A percentile compares a stretch with the other conserved stretches of the same genome.
These are phyloP conservation scores for Agrochola circellaris DNA, from an alignment of 2,888 invertebrate genomes.

Conservation along the genomic window DNA sequence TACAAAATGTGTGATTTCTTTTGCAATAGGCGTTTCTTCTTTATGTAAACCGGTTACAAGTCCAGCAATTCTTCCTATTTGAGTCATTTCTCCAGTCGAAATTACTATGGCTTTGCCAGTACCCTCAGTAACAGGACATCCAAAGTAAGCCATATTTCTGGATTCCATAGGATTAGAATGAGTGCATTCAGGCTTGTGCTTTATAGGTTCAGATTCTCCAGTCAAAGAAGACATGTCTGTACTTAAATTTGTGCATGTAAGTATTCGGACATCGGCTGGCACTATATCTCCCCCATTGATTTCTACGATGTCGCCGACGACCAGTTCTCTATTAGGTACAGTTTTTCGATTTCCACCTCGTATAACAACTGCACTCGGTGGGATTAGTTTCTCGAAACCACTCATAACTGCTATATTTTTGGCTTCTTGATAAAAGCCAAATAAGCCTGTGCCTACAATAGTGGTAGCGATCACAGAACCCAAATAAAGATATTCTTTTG, in stretches of 20 bases:
- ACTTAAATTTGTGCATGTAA: conserved; percentile 85
- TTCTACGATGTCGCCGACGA: conserved; percentile 95
- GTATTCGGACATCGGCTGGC: conserved; percentile 96
- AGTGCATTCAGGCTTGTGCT: conserved; percentile 91
- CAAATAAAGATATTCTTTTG: conserved; percentile 84
- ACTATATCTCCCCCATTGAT: conserved; percentile 95
- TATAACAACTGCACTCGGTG: conserved; percentile 93
- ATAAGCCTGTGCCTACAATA: conserved; percentile 88
- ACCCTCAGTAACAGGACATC: conserved; percentile 95
- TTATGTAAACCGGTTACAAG: conserved; percentile 92
- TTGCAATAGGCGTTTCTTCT: conserved; percentile 94
- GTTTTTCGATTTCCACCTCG: conserved; percentile 91
- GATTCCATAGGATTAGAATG: conserved; percentile 94
- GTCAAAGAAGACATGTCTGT: conserved; percentile 92
- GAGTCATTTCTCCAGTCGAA: conserved; percentile 92
- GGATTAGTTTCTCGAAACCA: conserved; percentile 95
- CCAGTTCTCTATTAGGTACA: conserved; percentile 92
- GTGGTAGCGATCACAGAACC: conserved; percentile 83
- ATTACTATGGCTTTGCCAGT: conserved; percentile 92
- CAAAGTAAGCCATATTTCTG: conserved; percentile 95
- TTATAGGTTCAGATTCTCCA: conserved; percentile 94
- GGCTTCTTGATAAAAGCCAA: conserved; percentile 91
- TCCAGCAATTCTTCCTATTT: conserved; percentile 93
- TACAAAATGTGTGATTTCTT: conserved; percentile 94
- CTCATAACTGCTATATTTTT: conserved; percentile 96